phyloP scores from a whole-genome alignment of 2,888 invertebrate species.

The Cordilura impudica region DNA sequence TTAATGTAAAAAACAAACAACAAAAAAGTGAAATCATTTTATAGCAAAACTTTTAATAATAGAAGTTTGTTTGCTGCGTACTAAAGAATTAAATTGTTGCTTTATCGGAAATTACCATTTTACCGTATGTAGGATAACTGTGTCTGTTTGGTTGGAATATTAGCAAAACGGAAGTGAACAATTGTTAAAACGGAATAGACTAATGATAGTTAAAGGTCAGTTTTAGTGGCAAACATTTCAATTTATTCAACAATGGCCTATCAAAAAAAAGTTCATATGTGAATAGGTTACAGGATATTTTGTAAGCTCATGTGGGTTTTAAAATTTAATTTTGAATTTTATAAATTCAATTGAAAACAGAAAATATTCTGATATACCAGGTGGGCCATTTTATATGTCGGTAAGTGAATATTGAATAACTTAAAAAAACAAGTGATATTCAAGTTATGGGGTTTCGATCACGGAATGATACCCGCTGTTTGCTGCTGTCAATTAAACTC shows the following conservation, averaged over 20 bases:
- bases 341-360: too few relatives aligned
- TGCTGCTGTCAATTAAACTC: too few relatives aligned
- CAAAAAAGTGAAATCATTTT: constrained; percentile 38
- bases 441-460: too few relatives aligned
- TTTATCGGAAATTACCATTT: constrained; percentile 31
- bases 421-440: too few relatives aligned
- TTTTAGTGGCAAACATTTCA: neutral
- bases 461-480: too few relatives aligned
- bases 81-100: neutral
- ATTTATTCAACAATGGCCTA: neutral
- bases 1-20: neutral
- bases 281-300: too few relatives aligned
- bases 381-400: too few relatives aligned
- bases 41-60: constrained; percentile 32
- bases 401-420: too few relatives aligned
- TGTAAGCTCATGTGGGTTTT: too few relatives aligned
- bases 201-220: constrained; percentile 12
- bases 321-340: too few relatives aligned
- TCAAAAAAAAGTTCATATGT: too few relatives aligned
- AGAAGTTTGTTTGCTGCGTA: constrained; percentile 22
- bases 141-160: neutral
- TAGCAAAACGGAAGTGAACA: constrained; percentile 30
- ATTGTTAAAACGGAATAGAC: constrained; percentile 38
- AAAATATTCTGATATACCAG: too few relatives aligned
- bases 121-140: neutral